Percentiles rank a stretch among this genome's conserved stretches.
These are phyloP conservation scores for Gobionotothen gibberifrons DNA, from an alignment of 2,797 vertebrate genomes.

Conservation along the genomic window DNA sequence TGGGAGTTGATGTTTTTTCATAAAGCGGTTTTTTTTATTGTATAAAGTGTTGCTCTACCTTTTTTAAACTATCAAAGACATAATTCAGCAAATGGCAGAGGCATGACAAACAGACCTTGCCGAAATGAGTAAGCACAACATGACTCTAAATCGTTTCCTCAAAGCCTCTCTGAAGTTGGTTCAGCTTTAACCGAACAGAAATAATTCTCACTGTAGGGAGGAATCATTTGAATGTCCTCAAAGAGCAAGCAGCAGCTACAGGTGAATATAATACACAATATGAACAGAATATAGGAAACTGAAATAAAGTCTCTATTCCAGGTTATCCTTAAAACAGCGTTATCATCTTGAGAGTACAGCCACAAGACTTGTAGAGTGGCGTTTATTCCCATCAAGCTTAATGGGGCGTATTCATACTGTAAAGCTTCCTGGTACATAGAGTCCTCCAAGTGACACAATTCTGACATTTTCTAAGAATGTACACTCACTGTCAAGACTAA, in stretches of 20 bases:
- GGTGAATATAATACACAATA: background rate
- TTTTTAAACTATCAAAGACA: slow-evolving; percentile 16
- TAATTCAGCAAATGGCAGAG: background rate
- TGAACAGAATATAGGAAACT: slow-evolving; percentile 4
- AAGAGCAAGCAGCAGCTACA: background rate
- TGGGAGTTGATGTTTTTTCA: background rate
- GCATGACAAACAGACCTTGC: slow-evolving; percentile 9
- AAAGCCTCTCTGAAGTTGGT: slow-evolving; percentile 19
- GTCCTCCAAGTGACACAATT: no score
- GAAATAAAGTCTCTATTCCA: background rate
- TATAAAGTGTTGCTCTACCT: background rate
- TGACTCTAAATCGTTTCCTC: background rate
- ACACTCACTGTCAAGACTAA: no score
- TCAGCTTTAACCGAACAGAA: background rate
- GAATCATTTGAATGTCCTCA: background rate
- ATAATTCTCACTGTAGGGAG: background rate
- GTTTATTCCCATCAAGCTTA: background rate
- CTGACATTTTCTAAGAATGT: no score
- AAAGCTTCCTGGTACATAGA: no score
- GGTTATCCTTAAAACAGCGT: background rate
- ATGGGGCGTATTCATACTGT: no score
- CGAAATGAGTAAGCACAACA: slow-evolving; percentile 6
- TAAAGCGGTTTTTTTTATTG: background rate
- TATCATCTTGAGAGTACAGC: background rate
- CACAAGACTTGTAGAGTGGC: background rate